A percentile compares a stretch with the other conserved stretches of the same genome.
phyloP scores from a whole-genome alignment of 2,113 vertebrate genomes.

The Caretta caretta region DNA sequence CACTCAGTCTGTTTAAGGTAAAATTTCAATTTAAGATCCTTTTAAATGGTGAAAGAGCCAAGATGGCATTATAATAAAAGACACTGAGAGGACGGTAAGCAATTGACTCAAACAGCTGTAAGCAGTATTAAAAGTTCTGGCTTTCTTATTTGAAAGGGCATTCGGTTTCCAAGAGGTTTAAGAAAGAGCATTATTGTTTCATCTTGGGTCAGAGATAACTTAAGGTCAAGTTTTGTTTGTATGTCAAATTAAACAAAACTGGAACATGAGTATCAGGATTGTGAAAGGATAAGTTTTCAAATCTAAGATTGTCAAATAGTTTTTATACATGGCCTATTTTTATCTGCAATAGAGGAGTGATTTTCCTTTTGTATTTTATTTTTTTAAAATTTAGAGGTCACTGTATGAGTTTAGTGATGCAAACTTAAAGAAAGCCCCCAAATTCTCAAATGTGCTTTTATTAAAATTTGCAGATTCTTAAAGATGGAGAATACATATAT shows the following conservation, averaged over 20 bases:
- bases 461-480: conserved; percentile 21
- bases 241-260: conserved; percentile 48
- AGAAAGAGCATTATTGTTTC: conserved; percentile 51
- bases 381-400: conserved; percentile 64
- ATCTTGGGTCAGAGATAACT: conserved; percentile 37
- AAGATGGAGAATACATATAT: not conserved
- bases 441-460: conserved; percentile 29
- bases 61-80: not conserved
- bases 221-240: conserved; percentile 48
- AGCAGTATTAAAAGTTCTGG: conserved; percentile 66
- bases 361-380: conserved; percentile 49
- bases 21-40: conserved; percentile 10
- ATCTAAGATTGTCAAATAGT: conserved; percentile 39
- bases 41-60: conserved; percentile 30
- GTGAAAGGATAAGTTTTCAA: conserved; percentile 50
- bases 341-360: conserved; percentile 69
- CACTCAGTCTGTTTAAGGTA: conserved; percentile 34
- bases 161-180: conserved; percentile 69
- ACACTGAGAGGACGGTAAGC: conserved; percentile 24
- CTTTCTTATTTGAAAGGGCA: conserved; percentile 65
- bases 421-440: conserved; percentile 53
- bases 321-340: conserved; percentile 72
- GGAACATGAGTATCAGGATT: conserved; percentile 34
- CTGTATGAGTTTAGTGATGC: conserved; percentile 71
- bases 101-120: conserved; percentile 50